Evolutionary conservation across 2,888 invertebrate species (phyloP).

Genomic region (Macrophya annulata): DNA sequence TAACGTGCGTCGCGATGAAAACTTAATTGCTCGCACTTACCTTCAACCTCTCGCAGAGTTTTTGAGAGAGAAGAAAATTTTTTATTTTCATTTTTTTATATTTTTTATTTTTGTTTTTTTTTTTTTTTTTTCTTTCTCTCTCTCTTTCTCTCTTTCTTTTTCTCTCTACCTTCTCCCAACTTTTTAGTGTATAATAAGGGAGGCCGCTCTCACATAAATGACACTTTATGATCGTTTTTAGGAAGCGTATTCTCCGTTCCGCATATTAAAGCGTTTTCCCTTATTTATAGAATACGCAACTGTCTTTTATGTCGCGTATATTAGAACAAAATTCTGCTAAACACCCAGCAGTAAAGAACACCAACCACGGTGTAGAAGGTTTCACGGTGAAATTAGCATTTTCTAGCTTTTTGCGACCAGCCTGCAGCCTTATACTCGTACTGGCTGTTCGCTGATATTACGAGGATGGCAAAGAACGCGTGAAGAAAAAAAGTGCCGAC

Average conservation of each 20-base stretch:
- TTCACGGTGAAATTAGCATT: slow-evolving; percentile 73
- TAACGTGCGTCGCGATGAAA: slow-evolving; percentile 45
- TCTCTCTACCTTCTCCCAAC: neutral
- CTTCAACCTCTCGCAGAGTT: neutral
- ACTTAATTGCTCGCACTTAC: slow-evolving; percentile 42
- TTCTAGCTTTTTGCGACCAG: slow-evolving; percentile 65
- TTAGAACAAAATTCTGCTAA: slow-evolving; percentile 61
- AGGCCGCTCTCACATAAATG: slow-evolving; percentile 45
- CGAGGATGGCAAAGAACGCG: slow-evolving; percentile 61
- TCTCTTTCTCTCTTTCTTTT: neutral
- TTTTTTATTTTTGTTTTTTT: neutral
- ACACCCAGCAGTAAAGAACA: slow-evolving; percentile 61
- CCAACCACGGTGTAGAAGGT: slow-evolving; percentile 58
- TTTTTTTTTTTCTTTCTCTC: neutral
- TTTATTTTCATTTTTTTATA: neutral
- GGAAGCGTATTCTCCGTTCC: slow-evolving; percentile 21
- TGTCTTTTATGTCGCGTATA: slow-evolving; percentile 57
- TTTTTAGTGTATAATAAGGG: slow-evolving; percentile 46
- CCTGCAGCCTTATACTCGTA: slow-evolving; percentile 55
- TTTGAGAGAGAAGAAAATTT: neutral
- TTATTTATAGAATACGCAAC: slow-evolving; percentile 57
- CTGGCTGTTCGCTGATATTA: slow-evolving; percentile 64
- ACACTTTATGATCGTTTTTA: slow-evolving; percentile 56
- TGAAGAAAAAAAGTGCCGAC: slow-evolving; percentile 13
- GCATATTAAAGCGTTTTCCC: slow-evolving; percentile 50